Percentiles rank a stretch among this genome's conserved stretches.
These are phyloP conservation scores for Azorinus chamasolen DNA, from an alignment of 2,888 invertebrate species.

Conservation along the genomic window DNA sequence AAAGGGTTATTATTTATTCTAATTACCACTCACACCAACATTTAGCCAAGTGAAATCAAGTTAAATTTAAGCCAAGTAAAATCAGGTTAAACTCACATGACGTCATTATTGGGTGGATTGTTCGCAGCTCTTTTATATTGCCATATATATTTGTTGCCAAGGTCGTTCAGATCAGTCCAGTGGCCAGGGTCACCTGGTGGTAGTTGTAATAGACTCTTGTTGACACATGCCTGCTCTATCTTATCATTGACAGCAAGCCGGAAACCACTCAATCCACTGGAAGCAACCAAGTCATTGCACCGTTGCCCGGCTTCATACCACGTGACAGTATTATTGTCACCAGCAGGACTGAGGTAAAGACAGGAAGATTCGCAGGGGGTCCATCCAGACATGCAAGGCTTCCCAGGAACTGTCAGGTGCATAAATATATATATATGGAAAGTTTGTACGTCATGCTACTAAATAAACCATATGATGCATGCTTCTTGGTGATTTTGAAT, in stretches of 20 bases:
- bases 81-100: slow-evolving; percentile 60
- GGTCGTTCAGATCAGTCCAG: slow-evolving; percentile 72
- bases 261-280: slow-evolving; percentile 20
- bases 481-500: no score
- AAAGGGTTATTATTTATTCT: no score
- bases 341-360: slow-evolving; percentile 57
- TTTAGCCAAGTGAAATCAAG: no score
- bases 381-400: slow-evolving; percentile 56
- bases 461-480: no score
- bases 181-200: slow-evolving; percentile 49
- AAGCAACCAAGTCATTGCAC: slow-evolving; percentile 53
- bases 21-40: no score
- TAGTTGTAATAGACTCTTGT: slow-evolving; percentile 18
- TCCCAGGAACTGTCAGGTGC: no score
- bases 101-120: slow-evolving; percentile 49
- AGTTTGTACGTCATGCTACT: no score
- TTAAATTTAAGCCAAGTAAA: no score
- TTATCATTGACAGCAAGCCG: slow-evolving; percentile 62
- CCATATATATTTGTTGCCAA: slow-evolving; percentile 63
- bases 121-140: slow-evolving; percentile 47
- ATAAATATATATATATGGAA: neutral
- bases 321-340: slow-evolving; percentile 35
- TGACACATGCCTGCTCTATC: slow-evolving; percentile 51
- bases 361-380: slow-evolving; percentile 40
- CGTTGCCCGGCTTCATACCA: slow-evolving; percentile 60